Base-by-base conservation (phyloP, 2,797 vertebrate genomes). In the Hapalemur alaotrensis region DNA sequence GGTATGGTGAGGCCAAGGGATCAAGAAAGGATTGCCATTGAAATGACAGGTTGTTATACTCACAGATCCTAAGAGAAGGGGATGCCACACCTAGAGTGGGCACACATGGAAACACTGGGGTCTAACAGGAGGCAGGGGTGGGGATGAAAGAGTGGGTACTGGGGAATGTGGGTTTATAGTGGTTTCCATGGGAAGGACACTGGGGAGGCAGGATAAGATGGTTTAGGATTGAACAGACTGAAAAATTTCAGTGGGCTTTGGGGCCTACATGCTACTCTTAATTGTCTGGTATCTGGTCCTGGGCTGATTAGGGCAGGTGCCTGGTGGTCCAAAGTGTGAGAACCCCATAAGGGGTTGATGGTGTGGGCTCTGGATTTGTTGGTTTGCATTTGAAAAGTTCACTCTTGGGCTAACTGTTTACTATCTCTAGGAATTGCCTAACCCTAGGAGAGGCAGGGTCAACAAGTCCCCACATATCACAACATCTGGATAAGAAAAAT, bases 51-150 rank as follows among this genome's bases (percentile, higher is more conserved):
- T 48, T 43, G 38, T 46, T 83, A 65, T 35, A 32, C 12, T n/a
- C 75, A 81, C 32, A 50, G 65, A 25, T 28, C 22, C n/a, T 23
- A 54, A 79, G n/a, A 86, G 43, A 80, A 61, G 30, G 50, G 13
- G 20, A 20, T 85, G 41, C 28, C 41, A 30, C 13, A 32, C 30
- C 12, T 17, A 13, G 4, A 48, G 25, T 48, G 35, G 30, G 30
- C 17, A 65, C 15, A 2, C 4, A 43, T 14, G 20, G 52, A 41
- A 85, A 6, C 22, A 25, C 0, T 83, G 38, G 22, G 38, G 3
- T n/a, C 2, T 11, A 59, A 69, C 15, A n/a, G n/a, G 17, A 65
- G 25, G 15, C n/a, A 0, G 1, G 1, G 10, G 15, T 75, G 12
- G 10, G 38, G 67, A 46, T 20, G 18, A 9, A 14, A 61, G 4